Base-by-base conservation (phyloP, 2,888 invertebrate species). In the Andrena bucephala region DNA sequence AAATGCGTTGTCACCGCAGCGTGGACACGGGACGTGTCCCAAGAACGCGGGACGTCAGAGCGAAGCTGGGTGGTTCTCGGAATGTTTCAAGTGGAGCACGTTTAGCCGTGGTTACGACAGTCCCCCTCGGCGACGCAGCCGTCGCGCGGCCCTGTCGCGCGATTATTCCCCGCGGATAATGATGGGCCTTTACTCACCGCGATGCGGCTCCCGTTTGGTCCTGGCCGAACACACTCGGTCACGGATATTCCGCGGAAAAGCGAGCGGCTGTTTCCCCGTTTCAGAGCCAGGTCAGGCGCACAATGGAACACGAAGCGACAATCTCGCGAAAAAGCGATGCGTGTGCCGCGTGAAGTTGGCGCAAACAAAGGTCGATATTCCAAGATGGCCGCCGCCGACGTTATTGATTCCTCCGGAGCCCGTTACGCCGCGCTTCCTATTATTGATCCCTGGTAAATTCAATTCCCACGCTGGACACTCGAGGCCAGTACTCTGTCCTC, bases 241-340 rank as follows among this genome's bases (percentile, higher is more conserved):
- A 83, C 70, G 29, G 82, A 86, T 86, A 85, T 85, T 68, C 69
- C 79, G 63, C 75, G 72, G 48, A 50, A 81, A 77, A 81, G 76
- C 36, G 75, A 83, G 78, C 24, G 24, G 78, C 79, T 81, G 78
- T 73, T 76, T 84, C 68, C 57, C 57, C 70, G 74, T 65, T 72
- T 70, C 29, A 48, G 57, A 67, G 42, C 31, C 52, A 73, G 82
- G 75, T 83, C 72, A 75, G 80, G 76, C 65, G 72, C 79, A 82
- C 80, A 78, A 70, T 73, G 76, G 57, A 31, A 85, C 77, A 63
- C 70, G 79, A 74, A 88, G 83, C 85, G 86, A 85, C 87, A 86
- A 85, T 88, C 85, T 87, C 86, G 85, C 89, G 89, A 89, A 90
- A 91, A 90, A 89, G 90, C 90, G 89, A 91, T 87, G 88, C 87